Evolutionary conservation across 2,113 vertebrate species (phyloP).

Genomic region (Corydoras sp.): DNA sequence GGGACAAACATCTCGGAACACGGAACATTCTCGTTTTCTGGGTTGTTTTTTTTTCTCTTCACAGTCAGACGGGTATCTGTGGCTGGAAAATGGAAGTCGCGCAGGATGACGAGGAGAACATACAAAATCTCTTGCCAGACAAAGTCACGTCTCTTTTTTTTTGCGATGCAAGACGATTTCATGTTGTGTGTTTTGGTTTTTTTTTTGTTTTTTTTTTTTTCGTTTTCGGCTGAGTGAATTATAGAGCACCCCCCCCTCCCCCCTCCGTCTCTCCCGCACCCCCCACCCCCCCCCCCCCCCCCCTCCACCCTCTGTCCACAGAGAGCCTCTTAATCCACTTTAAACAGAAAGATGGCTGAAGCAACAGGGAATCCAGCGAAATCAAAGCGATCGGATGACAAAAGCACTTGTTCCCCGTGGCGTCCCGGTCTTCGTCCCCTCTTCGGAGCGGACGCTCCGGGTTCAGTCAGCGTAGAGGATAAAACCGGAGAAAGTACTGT

Average conservation of each 20-base stretch:
- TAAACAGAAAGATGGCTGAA: conserved; percentile 48
- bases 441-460: conserved; percentile 8
- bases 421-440: conserved; percentile 25
- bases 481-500: conserved; percentile 98
- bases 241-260: conserved; percentile 4
- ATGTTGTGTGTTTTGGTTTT: not conserved
- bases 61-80: conserved; percentile 53
- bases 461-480: conserved; percentile 95
- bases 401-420: not conserved
- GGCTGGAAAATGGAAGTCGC: conserved; percentile 57
- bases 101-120: conserved; percentile 53
- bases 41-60: conserved; percentile 3
- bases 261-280: conserved; percentile 3
- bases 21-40: conserved; percentile 45
- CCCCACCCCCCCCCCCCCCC: not conserved
- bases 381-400: conserved; percentile 52
- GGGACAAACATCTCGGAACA: conserved; percentile 51
- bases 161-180: conserved; percentile 1
- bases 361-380: conserved; percentile 57
- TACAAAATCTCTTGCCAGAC: conserved; percentile 20
- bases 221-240: conserved; percentile 19
- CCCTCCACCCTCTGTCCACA: conserved; percentile 9
- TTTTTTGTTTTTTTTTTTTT: not conserved
- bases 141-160: conserved; percentile 15
- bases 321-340: conserved; percentile 5